A percentile compares a stretch with the other conserved stretches of the same genome.
phyloP scores from a whole-genome alignment of 2,888 invertebrate genomes.

The Stenotaenia linearis region DNA sequence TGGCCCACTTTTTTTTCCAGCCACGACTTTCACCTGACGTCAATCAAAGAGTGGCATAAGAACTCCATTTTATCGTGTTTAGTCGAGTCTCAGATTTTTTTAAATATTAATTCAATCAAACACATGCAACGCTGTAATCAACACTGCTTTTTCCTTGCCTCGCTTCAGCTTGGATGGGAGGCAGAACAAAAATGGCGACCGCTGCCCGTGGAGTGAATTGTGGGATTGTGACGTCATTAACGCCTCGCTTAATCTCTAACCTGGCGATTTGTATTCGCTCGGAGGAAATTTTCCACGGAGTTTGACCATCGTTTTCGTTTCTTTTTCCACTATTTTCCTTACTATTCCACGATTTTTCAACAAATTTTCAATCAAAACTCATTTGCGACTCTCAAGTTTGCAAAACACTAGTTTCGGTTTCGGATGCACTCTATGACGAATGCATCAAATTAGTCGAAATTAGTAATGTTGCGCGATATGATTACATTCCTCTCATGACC shows the following conservation, averaged over 20 bases:
- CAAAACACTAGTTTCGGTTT: background rate
- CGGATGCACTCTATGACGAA: background rate
- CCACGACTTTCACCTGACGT: constrained; percentile 14
- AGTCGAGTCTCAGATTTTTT: background rate
- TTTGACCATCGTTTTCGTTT: background rate
- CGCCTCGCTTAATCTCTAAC: background rate
- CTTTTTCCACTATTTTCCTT: background rate
- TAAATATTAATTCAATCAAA: background rate
- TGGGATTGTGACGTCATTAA: constrained; percentile 5
- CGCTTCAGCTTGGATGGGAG: constrained; percentile 20
- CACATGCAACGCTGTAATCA: constrained; percentile 1
- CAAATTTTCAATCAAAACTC: too few species aligned
- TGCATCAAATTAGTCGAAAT: background rate
- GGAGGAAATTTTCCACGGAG: background rate
- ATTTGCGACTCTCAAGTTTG: background rate
- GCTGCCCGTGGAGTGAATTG: background rate
- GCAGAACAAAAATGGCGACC: constrained; percentile 32
- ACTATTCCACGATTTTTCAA: too few species aligned
- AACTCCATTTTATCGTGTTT: background rate
- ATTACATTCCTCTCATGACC: too few species aligned
- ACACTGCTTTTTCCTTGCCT: background rate
- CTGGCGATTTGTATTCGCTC: background rate
- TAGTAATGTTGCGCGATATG: too few species aligned
- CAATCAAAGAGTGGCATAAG: background rate
- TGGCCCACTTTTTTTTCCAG: background rate